Percentiles rank a stretch among this genome's conserved stretches.
phyloP scores from a whole-genome alignment of 2,797 vertebrate species.

The Macrochelys suwanniensis region DNA sequence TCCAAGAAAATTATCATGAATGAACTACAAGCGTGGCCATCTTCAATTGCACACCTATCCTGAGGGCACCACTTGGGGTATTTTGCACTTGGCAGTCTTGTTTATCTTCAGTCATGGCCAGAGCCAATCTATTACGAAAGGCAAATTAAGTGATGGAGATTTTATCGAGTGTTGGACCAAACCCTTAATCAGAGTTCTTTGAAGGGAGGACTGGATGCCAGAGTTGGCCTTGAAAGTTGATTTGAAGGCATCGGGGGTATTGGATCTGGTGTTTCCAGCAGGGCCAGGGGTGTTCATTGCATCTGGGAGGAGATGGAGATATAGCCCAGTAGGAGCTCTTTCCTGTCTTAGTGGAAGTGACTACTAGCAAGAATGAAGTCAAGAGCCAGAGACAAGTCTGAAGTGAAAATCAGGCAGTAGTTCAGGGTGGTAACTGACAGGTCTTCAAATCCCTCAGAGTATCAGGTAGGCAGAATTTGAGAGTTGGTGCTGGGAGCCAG shows the following conservation, averaged over 20 bases:
- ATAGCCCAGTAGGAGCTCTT: neutral
- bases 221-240: neutral
- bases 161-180: neutral
- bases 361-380: neutral
- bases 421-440: neutral
- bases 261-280: neutral
- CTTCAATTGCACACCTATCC: neutral
- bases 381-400: neutral
- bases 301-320: neutral
- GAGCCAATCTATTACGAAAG: neutral
- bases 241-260: neutral
- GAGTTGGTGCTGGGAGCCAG: neutral
- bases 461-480: rapidly evolving
- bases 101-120: neutral
- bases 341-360: neutral
- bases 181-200: neutral
- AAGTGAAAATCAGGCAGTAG: neutral
- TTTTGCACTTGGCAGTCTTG: neutral
- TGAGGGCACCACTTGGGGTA: neutral
- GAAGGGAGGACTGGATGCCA: neutral
- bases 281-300: neutral
- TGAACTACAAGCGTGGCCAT: neutral
- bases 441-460: neutral
- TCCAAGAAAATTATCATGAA: neutral
- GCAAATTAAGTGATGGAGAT: neutral